Percentiles rank a stretch among this genome's conserved stretches.
These are phyloP conservation scores for Lerista edwardsae DNA, from an alignment of 2,797 vertebrate genomes.

Conservation along the genomic window DNA sequence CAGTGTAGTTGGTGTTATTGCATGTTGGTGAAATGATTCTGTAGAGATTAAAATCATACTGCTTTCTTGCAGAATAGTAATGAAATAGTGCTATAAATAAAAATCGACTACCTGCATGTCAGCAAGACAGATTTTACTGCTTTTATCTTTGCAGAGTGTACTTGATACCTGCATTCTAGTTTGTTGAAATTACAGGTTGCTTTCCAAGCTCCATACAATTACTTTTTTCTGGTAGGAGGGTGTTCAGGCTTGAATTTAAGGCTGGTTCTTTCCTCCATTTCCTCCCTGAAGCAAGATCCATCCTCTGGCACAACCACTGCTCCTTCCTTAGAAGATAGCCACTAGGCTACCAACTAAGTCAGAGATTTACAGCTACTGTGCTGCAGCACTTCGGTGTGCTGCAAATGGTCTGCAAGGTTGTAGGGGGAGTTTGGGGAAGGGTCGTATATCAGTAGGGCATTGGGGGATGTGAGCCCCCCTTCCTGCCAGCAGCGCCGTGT, in stretches of 20 bases:
- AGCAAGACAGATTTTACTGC: not conserved
- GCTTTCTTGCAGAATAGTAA: slow-evolving; percentile 15
- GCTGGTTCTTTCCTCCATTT: not conserved
- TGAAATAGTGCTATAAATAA: slow-evolving; percentile 8
- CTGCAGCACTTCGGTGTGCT: too few species aligned
- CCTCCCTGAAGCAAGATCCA: not conserved
- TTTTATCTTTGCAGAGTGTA: slow-evolving; percentile 21
- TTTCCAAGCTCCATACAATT: not conserved
- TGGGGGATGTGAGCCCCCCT: too few species aligned
- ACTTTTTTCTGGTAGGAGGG: not conserved
- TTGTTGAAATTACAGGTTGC: not conserved
- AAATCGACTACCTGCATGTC: not conserved
- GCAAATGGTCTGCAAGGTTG: too few species aligned
- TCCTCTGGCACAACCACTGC: too few species aligned
- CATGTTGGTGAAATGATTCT: not conserved
- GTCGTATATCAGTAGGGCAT: too few species aligned
- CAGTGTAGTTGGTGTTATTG: slow-evolving; percentile 17
- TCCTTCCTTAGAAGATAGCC: too few species aligned
- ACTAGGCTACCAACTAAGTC: too few species aligned
- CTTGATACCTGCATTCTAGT: not conserved
- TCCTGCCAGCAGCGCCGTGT: too few species aligned
- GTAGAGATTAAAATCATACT: not conserved
- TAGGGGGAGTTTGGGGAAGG: too few species aligned
- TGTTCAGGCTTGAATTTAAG: not conserved
- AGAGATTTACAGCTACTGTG: too few species aligned